Evolutionary conservation across 2,797 vertebrate genomes (phyloP), one percentile per base, ranked within the genome.

Genomic region (Moxostoma hubbsi): DNA sequence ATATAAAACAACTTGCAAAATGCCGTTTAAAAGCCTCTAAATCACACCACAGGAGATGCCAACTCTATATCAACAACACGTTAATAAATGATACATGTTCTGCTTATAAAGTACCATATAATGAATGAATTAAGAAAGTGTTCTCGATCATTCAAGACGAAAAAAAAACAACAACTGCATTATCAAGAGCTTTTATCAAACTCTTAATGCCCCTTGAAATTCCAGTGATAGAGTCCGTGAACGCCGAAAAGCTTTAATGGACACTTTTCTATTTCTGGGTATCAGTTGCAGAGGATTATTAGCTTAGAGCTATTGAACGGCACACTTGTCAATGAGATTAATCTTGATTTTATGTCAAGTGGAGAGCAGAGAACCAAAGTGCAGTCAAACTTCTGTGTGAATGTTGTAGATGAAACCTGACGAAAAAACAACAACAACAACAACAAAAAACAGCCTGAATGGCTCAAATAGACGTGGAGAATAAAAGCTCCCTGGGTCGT

Each of bases 301-400:
- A 59, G 55, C 24, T 77, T 46, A 77, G 55, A 69, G 75, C 65
- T 47, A 69, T 69, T 77, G 65, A 77, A 69, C 55, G 49, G 63
- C 63, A 76, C 63, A 67, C 74, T 76, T 46, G 47, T 53, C 65
- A 77, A 69, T 77, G 49, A 61, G 75, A 77, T 77, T 77, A 69
- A 55, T 69, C 65, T 77, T 54, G 54, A 77, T 69, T 77, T 77
- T 61, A 15, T 62, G 75, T 77, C 75, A 16, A 61, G 55, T 12
- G 8, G 7, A 47, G 65, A 12, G 59, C 75, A 69, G 55, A 61
- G 65, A 54, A 59, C 55, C 75, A 62, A 77, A 69, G 57, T 61
- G 46, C 47, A 18, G 65, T 43, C 61, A 50, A 47, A 75, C 10
- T 66, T 75, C 63, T 76, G 16, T 13, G 15, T 15, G 47, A 75